Evolutionary conservation across 1,140 invertebrate species (phyloP).

Genomic region (Caerostris extrusa): DNA sequence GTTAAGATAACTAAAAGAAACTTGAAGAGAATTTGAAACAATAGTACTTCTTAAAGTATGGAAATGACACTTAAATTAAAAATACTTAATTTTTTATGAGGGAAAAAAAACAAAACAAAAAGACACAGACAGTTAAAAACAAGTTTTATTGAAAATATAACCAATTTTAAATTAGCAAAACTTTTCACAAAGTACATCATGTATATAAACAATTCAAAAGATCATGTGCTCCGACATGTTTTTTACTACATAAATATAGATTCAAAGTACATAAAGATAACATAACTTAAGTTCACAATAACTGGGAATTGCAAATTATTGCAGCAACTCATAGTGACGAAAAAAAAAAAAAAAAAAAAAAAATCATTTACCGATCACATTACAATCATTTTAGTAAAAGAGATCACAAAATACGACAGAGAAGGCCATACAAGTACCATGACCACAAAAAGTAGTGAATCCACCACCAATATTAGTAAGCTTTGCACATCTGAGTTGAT

Average conservation of each 20-base stretch:
- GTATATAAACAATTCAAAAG: constrained; percentile 63
- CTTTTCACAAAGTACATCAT: constrained; percentile 48
- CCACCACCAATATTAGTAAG: constrained; percentile 59
- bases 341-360: not conserved
- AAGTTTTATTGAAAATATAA: constrained; percentile 71
- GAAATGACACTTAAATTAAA: too few relatives aligned
- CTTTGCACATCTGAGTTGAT: constrained; percentile 40
- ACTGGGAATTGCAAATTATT: constrained; percentile 51
- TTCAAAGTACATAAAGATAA: constrained; percentile 63
- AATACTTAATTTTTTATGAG: too few relatives aligned
- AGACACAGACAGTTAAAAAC: constrained; percentile 52
- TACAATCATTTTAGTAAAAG: constrained; percentile 54
- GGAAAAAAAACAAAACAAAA: too few relatives aligned
- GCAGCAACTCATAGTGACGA: constrained; percentile 38
- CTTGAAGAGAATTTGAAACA: too few relatives aligned
- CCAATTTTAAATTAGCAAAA: constrained; percentile 65
- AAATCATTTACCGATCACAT: constrained; percentile 4
- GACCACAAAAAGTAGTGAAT: constrained; percentile 69
- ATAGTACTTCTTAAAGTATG: too few relatives aligned
- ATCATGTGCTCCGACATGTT: constrained; percentile 59
- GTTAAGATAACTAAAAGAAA: too few relatives aligned
- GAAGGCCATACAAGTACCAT: constrained; percentile 39
- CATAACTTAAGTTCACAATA: constrained; percentile 19
- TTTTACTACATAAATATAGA: constrained; percentile 65
- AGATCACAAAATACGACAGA: constrained; percentile 66